A percentile compares a stretch with the other conserved stretches of the same genome.
phyloP scores from a whole-genome alignment of 2,797 vertebrate species.

The Alfaro cultratus region DNA sequence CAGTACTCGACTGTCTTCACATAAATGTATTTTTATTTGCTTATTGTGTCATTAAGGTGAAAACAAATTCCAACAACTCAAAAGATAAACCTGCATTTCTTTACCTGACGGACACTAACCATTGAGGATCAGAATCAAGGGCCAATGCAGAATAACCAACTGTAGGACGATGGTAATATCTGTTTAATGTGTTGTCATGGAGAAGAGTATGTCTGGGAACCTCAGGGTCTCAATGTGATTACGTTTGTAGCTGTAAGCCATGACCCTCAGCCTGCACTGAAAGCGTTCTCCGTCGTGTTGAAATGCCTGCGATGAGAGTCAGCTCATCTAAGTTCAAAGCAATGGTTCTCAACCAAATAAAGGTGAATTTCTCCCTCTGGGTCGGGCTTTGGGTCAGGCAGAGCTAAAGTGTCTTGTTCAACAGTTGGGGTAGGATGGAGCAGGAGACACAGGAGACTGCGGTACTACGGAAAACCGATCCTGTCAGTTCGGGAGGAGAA shows the following conservation, averaged over 20 bases:
- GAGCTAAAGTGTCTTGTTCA: too few relatives aligned
- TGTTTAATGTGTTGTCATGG: background rate
- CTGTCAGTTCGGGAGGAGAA: background rate
- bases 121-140: background rate
- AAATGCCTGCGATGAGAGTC: background rate
- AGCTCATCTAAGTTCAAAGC: background rate
- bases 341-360: background rate
- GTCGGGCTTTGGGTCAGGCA: background rate
- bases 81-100: background rate
- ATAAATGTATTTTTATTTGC: background rate
- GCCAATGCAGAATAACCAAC: background rate
- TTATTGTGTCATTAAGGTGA: background rate
- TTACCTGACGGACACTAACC: background rate
- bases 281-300: background rate
- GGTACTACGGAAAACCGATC: background rate
- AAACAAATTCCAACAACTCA: background rate
- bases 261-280: background rate
- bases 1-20: background rate
- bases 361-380: background rate
- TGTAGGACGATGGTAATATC: background rate
- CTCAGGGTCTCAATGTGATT: background rate
- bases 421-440: background rate
- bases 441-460: background rate
- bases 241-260: background rate
- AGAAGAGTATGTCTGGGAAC: background rate